Base-by-base conservation (phyloP, 2,888 invertebrate genomes). In the Lacanobia oleracea region DNA sequence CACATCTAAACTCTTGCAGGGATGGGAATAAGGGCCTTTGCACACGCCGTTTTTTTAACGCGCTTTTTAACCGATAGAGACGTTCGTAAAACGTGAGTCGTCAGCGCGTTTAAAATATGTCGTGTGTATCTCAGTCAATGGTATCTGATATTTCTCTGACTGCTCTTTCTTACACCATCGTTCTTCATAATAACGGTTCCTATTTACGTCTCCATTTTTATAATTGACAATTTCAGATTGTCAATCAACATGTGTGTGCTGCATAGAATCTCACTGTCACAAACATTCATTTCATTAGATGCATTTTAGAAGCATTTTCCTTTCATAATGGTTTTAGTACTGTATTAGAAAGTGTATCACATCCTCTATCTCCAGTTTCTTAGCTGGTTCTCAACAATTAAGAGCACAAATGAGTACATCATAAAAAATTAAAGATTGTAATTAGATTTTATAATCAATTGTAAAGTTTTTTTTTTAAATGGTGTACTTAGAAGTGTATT, bases 331-430 rank as follows among this genome's bases (percentile, higher is more conserved):
- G n/a, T 57, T 69, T 75, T 67, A 54, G 48, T 54, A 59, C 51
- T 62, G 18, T 54, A 14, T 68, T 54, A 64, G 33, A 21, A 65
- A 53, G 12, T 43, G 14, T 51, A 54, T 48, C 10, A 48, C 10
- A 70, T 21, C 12, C 43, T 8, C 59, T 23, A 56, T 56, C 51
- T 56, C 23, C 14, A 43, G 43, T 43, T 43, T 16, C 43, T 59
- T 66, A 67, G 23, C 57, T 59, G 57, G 51, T 72, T 53, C 48
- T 54, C 60, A 69, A 64, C 50, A 72, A 67, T 67, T 45, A 65
- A 27, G 3, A 50, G 77, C 80, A 81, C 82, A 81, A 78, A 78
- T 81, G 64, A 81, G 81, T 81, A 81, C 81, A 81, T 81, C 81
- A 77, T 68, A 8, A 48, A 56, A 74, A 77, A 67, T 45, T 7